phyloP scores from a whole-genome alignment of 1,140 invertebrate genomes.

The Polypedilum pembai region DNA sequence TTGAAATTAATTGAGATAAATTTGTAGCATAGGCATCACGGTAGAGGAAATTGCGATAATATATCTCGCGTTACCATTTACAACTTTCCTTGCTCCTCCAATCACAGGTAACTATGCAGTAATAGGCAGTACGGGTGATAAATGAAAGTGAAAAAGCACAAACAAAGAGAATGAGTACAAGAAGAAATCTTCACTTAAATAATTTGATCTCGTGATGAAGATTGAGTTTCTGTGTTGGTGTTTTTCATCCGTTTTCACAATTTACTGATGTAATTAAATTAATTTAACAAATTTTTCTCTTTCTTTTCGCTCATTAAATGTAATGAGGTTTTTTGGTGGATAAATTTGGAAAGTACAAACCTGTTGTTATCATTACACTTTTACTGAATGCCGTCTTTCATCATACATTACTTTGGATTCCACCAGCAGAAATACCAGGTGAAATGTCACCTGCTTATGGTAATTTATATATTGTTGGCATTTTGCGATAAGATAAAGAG shows the following conservation, averaged over 20 bases:
- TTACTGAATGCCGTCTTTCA: slow-evolving; percentile 64
- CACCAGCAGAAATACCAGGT: slow-evolving; percentile 64
- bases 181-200: not conserved
- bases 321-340: slow-evolving; percentile 64
- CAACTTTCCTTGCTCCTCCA: slow-evolving; percentile 69
- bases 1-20: not conserved
- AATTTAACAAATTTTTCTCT: slow-evolving; percentile 14
- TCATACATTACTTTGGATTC: slow-evolving; percentile 62
- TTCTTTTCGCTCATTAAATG: not conserved
- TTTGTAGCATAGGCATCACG: slow-evolving; percentile 63
- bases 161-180: not conserved
- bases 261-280: not conserved
- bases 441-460: slow-evolving; percentile 62
- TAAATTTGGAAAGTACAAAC: slow-evolving; percentile 72
- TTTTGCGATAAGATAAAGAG: not conserved
- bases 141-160: not conserved
- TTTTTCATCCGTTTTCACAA: slow-evolving; percentile 4
- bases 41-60: slow-evolving; percentile 77
- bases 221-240: not conserved
- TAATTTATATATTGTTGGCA: not conserved
- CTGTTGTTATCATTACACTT: slow-evolving; percentile 64
- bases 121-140: not conserved
- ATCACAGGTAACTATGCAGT: slow-evolving; percentile 55
- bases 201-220: slow-evolving; percentile 17
- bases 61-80: slow-evolving; percentile 72